These are phyloP conservation scores for Ceramica pisi DNA, from an alignment of 2,888 invertebrate species.

Conservation along the genomic window DNA sequence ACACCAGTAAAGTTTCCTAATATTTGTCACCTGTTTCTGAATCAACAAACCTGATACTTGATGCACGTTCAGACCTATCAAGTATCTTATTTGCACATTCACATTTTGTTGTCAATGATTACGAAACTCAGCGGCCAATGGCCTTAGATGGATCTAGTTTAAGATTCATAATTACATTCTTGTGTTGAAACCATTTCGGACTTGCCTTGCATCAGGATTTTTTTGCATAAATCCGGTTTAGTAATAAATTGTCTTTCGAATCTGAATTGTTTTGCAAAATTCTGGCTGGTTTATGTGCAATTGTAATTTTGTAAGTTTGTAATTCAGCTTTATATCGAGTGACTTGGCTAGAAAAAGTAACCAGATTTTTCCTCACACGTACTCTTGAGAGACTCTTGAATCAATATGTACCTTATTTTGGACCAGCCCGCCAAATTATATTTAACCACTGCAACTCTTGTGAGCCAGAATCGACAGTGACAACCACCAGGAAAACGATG, in stretches of 20 bases:
- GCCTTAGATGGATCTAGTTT: conserved; percentile 58
- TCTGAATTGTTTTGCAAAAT: not conserved
- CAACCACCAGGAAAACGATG: no score
- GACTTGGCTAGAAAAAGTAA: no score
- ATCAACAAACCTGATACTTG: conserved; percentile 28
- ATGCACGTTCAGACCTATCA: conserved; percentile 25
- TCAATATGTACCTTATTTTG: no score
- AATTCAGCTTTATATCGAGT: not conserved
- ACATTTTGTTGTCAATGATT: conserved; percentile 46
- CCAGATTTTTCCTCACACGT: no score
- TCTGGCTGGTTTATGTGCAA: no score
- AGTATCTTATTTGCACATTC: conserved; percentile 50
- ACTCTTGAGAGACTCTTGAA: no score
- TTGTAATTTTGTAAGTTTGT: not conserved
- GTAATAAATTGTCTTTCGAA: conserved; percentile 14
- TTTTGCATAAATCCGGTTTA: conserved; percentile 38
- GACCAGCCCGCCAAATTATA: no score
- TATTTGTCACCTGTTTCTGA: conserved; percentile 34
- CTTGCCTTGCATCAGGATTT: conserved; percentile 15
- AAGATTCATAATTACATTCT: conserved; percentile 46
- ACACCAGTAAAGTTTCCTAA: conserved; percentile 34
- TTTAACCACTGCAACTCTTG: no score
- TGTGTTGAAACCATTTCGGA: conserved; percentile 45
- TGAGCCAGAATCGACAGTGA: no score
- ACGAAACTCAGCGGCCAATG: conserved; percentile 54